Base-by-base conservation (phyloP, 2,888 invertebrate genomes). In the Sphaeridia pumilis region DNA sequence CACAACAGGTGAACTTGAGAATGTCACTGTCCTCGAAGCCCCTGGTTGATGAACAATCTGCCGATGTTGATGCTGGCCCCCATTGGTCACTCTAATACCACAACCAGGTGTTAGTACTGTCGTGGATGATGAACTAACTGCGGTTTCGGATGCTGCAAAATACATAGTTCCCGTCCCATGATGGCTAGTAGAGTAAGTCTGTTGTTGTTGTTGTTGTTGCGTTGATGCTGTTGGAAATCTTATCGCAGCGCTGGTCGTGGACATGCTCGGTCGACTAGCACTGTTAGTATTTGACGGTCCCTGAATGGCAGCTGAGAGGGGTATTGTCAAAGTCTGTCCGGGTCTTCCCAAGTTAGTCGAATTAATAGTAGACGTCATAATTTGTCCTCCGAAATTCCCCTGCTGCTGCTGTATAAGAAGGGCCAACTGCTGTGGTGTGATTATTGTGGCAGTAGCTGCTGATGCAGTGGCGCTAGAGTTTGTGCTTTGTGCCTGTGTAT, bases 281-380 rank as follows among this genome's bases (percentile, higher is more conserved):
- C 58, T 58, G 45, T 60, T 61, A n/a, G n/a, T n/a, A n/a, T n/a
- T n/a, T n/a, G n/a, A n/a, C 46, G 7, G 38, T 12, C 38, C 38
- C 38, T 51, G 51, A 17, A 38, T 43, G 21, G 24, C 41, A 46
- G 46, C 35, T 21, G 52, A 21, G 1, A 47, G 21, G 14, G 52
- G 52, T 22, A 52, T 25, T 28, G 52, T 42, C 17, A 49, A 27
- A 36, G 36, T 36, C 4, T 35, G 22, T 47, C 48, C 47, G n/a
- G n/a, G n/a, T 35, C 48, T 28, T n/a, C 14, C 21, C 25, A 52
- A 46, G 77, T 79, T 44, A 79, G 79, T 50, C 77, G 76, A 10
- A 49, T 55, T 49, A 49, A 46, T 35, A 35, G 47, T 17, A 12
- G 17, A 21, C 22, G 35, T 43, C 42, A 25, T 26, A 24, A 22